These are phyloP conservation scores for Coronaproctus castanopsis DNA, from an alignment of 2,888 invertebrate genomes.

Conservation along the genomic window DNA sequence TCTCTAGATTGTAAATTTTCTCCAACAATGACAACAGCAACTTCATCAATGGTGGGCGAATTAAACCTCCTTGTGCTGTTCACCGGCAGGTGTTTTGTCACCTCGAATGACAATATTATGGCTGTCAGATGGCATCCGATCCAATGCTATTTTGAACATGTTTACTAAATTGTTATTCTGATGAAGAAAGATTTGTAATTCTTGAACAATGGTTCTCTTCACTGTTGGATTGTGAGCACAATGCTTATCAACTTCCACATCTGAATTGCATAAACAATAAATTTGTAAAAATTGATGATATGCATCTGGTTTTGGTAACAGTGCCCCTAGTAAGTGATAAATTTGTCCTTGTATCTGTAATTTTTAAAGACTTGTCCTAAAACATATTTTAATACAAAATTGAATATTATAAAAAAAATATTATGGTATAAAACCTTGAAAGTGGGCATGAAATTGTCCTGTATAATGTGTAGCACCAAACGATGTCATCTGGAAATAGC, in stretches of 20 bases:
- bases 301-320: too few relatives aligned
- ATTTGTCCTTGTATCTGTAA: not conserved
- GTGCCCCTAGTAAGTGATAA: constrained; percentile 1
- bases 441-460: not conserved
- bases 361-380: constrained; percentile 1
- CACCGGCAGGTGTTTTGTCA: not conserved
- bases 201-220: constrained; percentile 1
- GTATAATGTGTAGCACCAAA: not conserved
- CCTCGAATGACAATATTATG: constrained; percentile 1
- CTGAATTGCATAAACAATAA: not conserved
- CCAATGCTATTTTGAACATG: constrained; percentile 1
- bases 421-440: constrained; percentile 1
- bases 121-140: not conserved
- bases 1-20: constrained; percentile 23
- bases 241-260: constrained; percentile 1
- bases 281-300: constrained; percentile 2
- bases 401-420: constrained; percentile 1
- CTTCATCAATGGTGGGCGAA: constrained; percentile 25
- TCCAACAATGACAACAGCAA: constrained; percentile 24
- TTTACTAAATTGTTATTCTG: constrained; percentile 3
- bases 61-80: not conserved
- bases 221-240: not conserved
- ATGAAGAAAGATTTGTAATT: constrained; percentile 4
- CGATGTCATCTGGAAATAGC: not conserved
- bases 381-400: constrained; percentile 1